Evolutionary conservation across 2,888 invertebrate genomes (phyloP).

Genomic region (Tetranychus truncatus): DNA sequence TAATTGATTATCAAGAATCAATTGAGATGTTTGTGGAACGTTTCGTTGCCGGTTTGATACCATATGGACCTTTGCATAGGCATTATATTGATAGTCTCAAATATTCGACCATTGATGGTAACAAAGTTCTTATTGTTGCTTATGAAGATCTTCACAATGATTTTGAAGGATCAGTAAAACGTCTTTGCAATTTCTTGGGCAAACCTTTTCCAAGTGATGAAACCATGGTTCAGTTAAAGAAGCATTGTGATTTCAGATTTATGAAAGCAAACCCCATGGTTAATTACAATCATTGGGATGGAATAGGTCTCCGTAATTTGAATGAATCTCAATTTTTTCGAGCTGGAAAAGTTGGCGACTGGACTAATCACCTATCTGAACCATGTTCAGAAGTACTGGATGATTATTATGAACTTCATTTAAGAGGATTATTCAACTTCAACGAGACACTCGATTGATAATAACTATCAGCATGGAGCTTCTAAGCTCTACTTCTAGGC

Average conservation of each 20-base stretch:
- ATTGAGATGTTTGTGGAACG: slow-evolving; percentile 41
- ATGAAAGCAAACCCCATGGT: slow-evolving; percentile 64
- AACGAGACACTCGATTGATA: not conserved
- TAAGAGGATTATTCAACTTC: not conserved
- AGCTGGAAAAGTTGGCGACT: slow-evolving; percentile 37
- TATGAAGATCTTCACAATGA: slow-evolving; percentile 62
- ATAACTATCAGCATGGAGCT: too few species aligned
- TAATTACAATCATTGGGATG: slow-evolving; percentile 40
- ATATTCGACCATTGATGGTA: not conserved
- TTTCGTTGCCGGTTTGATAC: slow-evolving; percentile 19
- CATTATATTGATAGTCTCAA: slow-evolving; percentile 46
- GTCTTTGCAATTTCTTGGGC: slow-evolving; percentile 52
- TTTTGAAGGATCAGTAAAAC: slow-evolving; percentile 44
- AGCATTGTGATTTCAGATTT: slow-evolving; percentile 56
- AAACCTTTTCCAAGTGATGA: slow-evolving; percentile 43
- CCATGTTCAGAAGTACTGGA: not conserved
- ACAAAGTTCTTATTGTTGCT: slow-evolving; percentile 44
- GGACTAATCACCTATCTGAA: slow-evolving; percentile 33
- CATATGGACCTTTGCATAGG: slow-evolving; percentile 55
- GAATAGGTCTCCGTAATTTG: slow-evolving; percentile 33
- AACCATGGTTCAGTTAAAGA: slow-evolving; percentile 45
- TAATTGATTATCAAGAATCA: slow-evolving; percentile 39
- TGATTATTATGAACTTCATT: not conserved
- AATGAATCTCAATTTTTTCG: slow-evolving; percentile 33
- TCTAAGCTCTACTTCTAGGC: too few species aligned